Evolutionary conservation across 1,140 invertebrate species (phyloP).

Genomic region (Pomacea maculata): DNA sequence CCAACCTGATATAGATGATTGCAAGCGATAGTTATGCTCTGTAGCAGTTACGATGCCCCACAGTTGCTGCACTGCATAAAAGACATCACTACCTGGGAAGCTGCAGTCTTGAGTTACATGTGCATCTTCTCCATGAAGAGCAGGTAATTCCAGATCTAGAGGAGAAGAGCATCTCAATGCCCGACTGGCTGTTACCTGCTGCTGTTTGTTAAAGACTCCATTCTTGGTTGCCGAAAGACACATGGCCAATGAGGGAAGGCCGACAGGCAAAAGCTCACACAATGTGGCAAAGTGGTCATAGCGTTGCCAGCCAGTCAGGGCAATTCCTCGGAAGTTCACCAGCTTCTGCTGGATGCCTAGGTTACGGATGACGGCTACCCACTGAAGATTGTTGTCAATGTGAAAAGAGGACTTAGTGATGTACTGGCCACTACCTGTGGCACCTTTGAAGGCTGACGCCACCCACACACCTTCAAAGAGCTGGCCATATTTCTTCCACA

Average conservation of each 20-base stretch:
- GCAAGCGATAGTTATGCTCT: slow-evolving; percentile 6
- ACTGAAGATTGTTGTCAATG: slow-evolving; percentile 76
- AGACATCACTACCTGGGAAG: slow-evolving; percentile 34
- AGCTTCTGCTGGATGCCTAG: slow-evolving; percentile 9
- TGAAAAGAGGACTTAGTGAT: slow-evolving; percentile 72
- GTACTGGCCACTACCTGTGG: slow-evolving; percentile 72
- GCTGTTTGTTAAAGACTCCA: slow-evolving; percentile 31
- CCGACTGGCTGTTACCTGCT: slow-evolving; percentile 5
- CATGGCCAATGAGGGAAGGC: slow-evolving; percentile 79
- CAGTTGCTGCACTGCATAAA: slow-evolving; percentile 31
- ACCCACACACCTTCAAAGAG: slow-evolving; percentile 89
- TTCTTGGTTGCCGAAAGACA: slow-evolving; percentile 64
- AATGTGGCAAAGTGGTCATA: slow-evolving; percentile 92
- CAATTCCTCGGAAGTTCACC: slow-evolving; percentile 69
- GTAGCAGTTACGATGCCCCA: slow-evolving; percentile 10
- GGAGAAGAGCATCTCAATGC: slow-evolving; percentile 14
- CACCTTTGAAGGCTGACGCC: slow-evolving; percentile 87
- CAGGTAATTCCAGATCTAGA: slow-evolving; percentile 27
- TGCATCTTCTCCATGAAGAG: background rate
- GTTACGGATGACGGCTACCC: slow-evolving; percentile 73
- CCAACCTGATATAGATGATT: slow-evolving; percentile 34
- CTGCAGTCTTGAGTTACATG: slow-evolving; percentile 20
- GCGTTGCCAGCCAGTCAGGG: slow-evolving; percentile 76
- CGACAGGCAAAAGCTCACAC: slow-evolving; percentile 83
- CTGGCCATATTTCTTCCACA: slow-evolving; percentile 76